Conservation (phyloP, 2,113 vertebrate species). For the Rousettus leschenaultii region DNA sequence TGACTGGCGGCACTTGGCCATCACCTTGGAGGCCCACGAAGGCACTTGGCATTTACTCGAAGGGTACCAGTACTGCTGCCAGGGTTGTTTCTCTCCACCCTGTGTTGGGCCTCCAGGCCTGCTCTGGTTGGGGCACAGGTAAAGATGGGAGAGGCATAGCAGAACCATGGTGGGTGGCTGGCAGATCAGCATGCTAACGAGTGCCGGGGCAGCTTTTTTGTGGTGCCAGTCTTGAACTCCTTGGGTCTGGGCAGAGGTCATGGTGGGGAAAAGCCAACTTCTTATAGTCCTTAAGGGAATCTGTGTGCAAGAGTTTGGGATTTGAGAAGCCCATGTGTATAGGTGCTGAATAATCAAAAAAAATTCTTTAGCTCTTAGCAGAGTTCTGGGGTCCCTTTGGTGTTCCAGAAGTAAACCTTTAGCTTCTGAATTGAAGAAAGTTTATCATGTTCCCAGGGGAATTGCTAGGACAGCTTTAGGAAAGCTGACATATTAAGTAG, state of each 20-base stretch:
- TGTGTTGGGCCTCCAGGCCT: neutral
- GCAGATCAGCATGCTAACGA: neutral
- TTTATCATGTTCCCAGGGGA: neutral
- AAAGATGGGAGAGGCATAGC: neutral
- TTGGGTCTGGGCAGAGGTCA: neutral
- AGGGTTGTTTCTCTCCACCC: neutral
- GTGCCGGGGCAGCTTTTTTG: neutral
- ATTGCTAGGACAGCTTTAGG: neutral
- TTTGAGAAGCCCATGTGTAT: neutral
- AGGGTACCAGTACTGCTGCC: neutral
- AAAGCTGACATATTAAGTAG: neutral
- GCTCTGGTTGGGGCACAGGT: too few relatives aligned
- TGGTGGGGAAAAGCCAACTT: neutral
- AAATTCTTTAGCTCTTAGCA: neutral
- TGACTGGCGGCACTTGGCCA: neutral
- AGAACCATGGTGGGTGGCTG: neutral
- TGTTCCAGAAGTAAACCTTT: neutral
- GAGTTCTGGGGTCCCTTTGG: neutral
- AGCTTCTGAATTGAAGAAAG: neutral
- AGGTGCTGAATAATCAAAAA: neutral
- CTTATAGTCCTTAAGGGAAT: neutral
- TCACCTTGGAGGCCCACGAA: neutral
- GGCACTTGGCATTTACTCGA: neutral
- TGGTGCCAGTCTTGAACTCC: neutral
- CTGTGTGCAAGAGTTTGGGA: neutral